These are phyloP conservation scores for Chrysocyon brachyurus DNA, from an alignment of 2,797 vertebrate genomes.

Conservation along the genomic window DNA sequence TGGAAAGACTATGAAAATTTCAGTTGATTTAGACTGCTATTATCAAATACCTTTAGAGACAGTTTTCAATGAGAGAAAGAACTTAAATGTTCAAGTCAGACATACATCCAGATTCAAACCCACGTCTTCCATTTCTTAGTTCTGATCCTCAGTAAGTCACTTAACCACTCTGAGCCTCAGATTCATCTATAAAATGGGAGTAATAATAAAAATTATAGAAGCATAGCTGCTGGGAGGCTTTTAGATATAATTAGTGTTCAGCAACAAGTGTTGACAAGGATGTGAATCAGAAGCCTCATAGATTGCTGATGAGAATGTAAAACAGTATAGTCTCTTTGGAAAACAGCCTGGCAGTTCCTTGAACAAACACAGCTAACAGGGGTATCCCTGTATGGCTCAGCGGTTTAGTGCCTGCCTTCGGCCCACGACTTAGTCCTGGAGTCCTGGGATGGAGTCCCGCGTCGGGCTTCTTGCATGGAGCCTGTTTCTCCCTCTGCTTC, in stretches of 20 bases:
- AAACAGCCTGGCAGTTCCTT: constrained; percentile 16
- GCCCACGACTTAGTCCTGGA: too few species aligned
- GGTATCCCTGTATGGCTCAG: too few species aligned
- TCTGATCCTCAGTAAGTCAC: background rate
- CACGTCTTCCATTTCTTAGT: constrained; percentile 9
- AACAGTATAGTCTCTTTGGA: background rate
- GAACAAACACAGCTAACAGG: background rate
- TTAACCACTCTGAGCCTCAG: background rate
- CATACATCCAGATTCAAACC: background rate
- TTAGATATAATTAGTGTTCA: constrained; percentile 32
- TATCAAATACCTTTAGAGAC: background rate
- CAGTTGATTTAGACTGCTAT: constrained; percentile 1
- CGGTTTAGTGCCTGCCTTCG: too few species aligned
- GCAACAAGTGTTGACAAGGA: background rate
- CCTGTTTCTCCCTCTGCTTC: too few species aligned
- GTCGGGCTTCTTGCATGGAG: too few species aligned
- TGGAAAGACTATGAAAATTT: constrained; percentile 30
- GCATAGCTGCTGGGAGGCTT: background rate
- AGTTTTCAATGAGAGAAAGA: constrained; percentile 1
- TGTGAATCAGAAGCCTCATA: background rate
- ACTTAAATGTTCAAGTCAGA: background rate
- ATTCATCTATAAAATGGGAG: background rate
- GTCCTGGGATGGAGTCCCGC: too few species aligned
- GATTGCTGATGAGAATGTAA: background rate
- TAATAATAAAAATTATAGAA: background rate